phyloP scores from a whole-genome alignment of 2,888 invertebrate genomes.

The Cecidostiba fungosa region DNA sequence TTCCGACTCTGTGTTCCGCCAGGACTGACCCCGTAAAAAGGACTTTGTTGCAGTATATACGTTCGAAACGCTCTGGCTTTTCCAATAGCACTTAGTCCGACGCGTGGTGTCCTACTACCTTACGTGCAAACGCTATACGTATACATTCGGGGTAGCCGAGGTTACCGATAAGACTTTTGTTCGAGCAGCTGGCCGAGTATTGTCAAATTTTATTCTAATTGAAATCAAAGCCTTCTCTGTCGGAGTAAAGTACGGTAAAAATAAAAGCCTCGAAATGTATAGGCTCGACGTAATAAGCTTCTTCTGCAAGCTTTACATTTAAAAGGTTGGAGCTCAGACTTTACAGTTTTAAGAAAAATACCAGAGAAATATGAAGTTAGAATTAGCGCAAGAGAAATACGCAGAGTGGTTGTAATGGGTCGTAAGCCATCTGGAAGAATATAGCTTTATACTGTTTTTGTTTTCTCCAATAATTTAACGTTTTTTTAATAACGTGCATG shows the following conservation, averaged over 20 bases:
- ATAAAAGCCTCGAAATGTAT: neutral
- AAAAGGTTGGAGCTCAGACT: neutral
- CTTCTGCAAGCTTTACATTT: neutral
- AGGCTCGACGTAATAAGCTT: conserved; percentile 5
- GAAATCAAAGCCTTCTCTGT: conserved; percentile 2
- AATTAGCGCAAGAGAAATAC: neutral
- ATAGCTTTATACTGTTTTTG: neutral
- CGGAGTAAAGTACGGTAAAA: neutral
- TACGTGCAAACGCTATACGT: neutral
- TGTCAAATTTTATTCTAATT: conserved; percentile 7
- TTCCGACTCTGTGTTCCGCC: neutral
- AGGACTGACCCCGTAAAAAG: conserved; percentile 43
- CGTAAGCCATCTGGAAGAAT: neutral
- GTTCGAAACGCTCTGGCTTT: conserved; percentile 12
- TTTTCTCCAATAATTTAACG: too few species aligned
- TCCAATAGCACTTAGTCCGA: conserved; percentile 46
- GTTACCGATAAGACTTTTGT: neutral
- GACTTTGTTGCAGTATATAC: conserved; percentile 37
- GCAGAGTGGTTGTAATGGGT: neutral
- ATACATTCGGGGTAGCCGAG: neutral
- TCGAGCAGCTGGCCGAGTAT: neutral
- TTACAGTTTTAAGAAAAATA: neutral
- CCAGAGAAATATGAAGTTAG: neutral
- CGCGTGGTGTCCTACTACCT: conserved; percentile 2
- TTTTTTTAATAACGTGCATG: too few species aligned